phyloP scores from a whole-genome alignment of 2,888 invertebrate genomes.

The Anagyrus pseudococci region DNA sequence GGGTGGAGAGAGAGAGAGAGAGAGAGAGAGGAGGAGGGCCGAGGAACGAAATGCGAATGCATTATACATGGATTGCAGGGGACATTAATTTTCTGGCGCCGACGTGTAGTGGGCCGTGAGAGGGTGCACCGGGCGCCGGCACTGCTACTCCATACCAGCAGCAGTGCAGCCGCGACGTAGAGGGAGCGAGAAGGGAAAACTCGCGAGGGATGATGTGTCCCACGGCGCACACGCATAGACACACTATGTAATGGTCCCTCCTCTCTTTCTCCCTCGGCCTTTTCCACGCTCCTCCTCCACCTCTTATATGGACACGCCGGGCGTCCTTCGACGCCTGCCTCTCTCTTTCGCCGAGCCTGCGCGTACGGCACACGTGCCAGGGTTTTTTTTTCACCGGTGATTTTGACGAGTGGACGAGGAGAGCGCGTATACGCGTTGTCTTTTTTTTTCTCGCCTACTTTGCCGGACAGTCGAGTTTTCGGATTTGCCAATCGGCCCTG shows the following conservation, averaged over 20 bases:
- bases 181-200: constrained; percentile 13
- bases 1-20: constrained; percentile 33
- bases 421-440: not conserved
- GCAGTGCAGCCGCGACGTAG: constrained; percentile 8
- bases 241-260: constrained; percentile 39
- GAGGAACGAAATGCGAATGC: constrained; percentile 52
- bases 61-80: constrained; percentile 63
- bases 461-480: no score
- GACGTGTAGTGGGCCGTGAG: constrained; percentile 55
- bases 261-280: constrained; percentile 42
- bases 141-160: constrained; percentile 20
- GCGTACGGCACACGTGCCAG: constrained; percentile 11
- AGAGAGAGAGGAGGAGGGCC: constrained; percentile 34
- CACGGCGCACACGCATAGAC: constrained; percentile 48
- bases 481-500: no score
- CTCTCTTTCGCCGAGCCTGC: constrained; percentile 4
- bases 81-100: constrained; percentile 61
- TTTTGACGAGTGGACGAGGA: constrained; percentile 57
- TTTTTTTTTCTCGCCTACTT: no score
- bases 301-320: no score
- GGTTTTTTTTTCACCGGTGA: constrained; percentile 47
- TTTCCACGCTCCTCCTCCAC: constrained; percentile 24
- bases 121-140: constrained; percentile 32
- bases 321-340: no score
- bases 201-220: constrained; percentile 44